A percentile compares a stretch with the other conserved stretches of the same genome.
Conservation (phyloP, 1,140 invertebrate genomes). For the Plutomurus gul region DNA sequence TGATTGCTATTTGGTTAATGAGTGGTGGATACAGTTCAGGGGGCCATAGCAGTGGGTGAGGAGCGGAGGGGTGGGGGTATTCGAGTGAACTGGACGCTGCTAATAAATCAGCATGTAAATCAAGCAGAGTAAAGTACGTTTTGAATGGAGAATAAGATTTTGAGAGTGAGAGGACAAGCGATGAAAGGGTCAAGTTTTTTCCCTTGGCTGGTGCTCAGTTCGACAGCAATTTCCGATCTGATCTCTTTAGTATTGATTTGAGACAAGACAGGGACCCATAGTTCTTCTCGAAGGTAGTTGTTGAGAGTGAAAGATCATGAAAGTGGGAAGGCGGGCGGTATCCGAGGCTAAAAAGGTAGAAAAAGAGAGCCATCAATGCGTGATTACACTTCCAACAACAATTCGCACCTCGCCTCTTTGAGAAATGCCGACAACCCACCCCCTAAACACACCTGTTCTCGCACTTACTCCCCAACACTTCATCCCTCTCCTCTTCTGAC, state of each 20-base stretch:
- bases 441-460: slow-evolving; percentile 52
- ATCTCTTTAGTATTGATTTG: slow-evolving; percentile 48
- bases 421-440: slow-evolving; percentile 54
- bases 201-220: neutral
- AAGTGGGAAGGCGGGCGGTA: slow-evolving; percentile 47
- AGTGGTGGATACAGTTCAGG: too few relatives aligned
- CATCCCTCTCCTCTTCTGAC: neutral
- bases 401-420: slow-evolving; percentile 55
- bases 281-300: neutral
- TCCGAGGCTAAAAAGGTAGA: slow-evolving; percentile 42
- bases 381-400: slow-evolving; percentile 55
- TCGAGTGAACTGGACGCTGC: neutral
- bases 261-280: neutral
- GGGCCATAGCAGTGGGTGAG: too few relatives aligned
- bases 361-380: slow-evolving; percentile 55
- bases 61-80: neutral
- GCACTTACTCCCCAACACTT: slow-evolving; percentile 19
- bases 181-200: neutral
- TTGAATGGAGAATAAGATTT: too few relatives aligned
- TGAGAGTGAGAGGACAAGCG: too few relatives aligned
- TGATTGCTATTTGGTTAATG: neutral
- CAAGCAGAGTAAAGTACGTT: neutral
- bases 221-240: slow-evolving; percentile 43
- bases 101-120: neutral
- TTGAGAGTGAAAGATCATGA: slow-evolving; percentile 31